Percentiles rank a stretch among this genome's conserved stretches.
Conservation (phyloP, 1,140 invertebrate species). For the Oreohelix idahoensis region DNA sequence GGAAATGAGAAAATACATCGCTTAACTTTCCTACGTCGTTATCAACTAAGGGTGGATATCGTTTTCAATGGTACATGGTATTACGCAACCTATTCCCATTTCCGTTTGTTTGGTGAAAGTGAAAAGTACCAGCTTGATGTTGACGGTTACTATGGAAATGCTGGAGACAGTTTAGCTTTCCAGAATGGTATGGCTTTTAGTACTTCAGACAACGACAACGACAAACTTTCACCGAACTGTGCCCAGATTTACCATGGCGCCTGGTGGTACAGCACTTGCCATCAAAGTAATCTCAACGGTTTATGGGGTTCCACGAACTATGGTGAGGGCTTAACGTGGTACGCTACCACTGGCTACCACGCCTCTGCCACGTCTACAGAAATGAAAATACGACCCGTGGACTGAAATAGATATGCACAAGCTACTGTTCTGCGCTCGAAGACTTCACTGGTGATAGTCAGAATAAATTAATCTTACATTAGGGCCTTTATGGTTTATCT, state of each 20-base stretch:
- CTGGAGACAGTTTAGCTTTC: background rate
- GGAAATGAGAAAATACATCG: conserved; percentile 18
- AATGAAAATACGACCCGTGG: background rate
- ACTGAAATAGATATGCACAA: too few species aligned
- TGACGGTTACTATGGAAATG: background rate
- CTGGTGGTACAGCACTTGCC: background rate
- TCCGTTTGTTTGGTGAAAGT: background rate
- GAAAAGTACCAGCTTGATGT: background rate
- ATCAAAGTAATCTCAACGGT: background rate
- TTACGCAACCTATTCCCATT: background rate
- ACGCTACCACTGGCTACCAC: background rate
- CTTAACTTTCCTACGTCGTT: background rate
- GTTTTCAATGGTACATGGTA: background rate
- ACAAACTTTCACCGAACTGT: background rate
- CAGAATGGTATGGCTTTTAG: background rate
- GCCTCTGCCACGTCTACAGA: background rate
- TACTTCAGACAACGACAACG: background rate
- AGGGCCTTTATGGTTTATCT: too few species aligned
- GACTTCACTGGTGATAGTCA: too few species aligned
- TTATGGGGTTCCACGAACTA: conserved; percentile 2
- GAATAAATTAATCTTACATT: too few species aligned
- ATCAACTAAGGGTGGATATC: background rate
- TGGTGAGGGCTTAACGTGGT: background rate
- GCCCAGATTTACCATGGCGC: background rate
- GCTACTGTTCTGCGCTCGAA: too few species aligned